Conservation (phyloP, 2,113 vertebrate species). For the zebrafish (Danio rerio) region DNA sequence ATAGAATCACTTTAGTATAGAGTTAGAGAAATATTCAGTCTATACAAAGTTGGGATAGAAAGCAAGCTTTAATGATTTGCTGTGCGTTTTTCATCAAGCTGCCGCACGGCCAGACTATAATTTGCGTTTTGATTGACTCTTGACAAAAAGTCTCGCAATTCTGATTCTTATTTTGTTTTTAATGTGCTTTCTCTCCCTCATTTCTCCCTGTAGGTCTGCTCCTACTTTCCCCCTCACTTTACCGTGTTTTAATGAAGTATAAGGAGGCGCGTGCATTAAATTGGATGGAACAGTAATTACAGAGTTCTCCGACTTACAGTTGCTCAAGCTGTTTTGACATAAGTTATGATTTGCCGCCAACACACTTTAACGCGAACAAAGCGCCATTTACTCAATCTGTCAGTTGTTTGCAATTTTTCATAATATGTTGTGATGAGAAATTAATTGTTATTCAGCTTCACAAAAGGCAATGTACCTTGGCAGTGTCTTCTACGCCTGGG, state of each 20-base stretch:
- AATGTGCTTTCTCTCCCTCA: not conserved
- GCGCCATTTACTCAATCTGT: constrained; percentile 29
- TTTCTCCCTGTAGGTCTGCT: not conserved
- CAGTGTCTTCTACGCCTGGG: not conserved
- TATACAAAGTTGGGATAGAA: not conserved
- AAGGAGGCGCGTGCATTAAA: not conserved
- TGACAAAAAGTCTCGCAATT: not conserved
- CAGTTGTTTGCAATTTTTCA: constrained; percentile 22
- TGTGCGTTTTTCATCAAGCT: constrained; percentile 4
- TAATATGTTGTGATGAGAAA: constrained; percentile 6
- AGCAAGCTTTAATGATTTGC: not conserved
- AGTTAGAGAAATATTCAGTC: not conserved
- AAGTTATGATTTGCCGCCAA: constrained; percentile 45
- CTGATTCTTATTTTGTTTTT: not conserved
- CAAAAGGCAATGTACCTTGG: constrained; percentile 22
- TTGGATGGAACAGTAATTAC: constrained; percentile 11
- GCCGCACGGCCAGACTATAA: not conserved
- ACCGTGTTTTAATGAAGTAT: constrained; percentile 2
- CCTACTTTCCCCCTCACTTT: not conserved
- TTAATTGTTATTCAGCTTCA: constrained; percentile 31
- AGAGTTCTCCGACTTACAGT: constrained; percentile 7
- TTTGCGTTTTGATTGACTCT: not conserved
- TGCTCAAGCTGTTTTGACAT: constrained; percentile 36
- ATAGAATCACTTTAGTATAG: not conserved
- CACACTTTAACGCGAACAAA: not conserved